Conservation (phyloP, 2,888 invertebrate species). For the Nipponacmea schrenckii region DNA sequence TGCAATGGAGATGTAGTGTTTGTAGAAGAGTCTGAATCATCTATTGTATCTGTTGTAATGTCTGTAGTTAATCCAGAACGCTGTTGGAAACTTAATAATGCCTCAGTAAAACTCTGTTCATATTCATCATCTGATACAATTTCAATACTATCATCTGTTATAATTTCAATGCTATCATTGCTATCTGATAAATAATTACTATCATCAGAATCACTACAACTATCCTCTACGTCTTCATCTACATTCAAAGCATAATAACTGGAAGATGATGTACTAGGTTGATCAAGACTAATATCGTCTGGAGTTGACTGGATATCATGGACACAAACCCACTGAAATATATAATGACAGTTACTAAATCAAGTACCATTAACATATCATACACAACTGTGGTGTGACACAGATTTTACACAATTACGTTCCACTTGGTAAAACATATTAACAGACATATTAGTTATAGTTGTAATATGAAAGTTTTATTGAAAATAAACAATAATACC, state of each 20-base stretch:
- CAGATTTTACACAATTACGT: too few species aligned
- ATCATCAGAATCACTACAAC: conserved; percentile 16
- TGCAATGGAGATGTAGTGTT: neutral
- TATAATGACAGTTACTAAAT: conserved; percentile 14
- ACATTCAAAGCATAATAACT: conserved; percentile 13
- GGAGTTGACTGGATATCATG: conserved; percentile 83
- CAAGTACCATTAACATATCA: too few species aligned
- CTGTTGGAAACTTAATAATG: neutral
- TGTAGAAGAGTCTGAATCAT: conserved; percentile 3
- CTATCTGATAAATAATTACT: conserved; percentile 24
- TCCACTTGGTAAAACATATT: too few species aligned
- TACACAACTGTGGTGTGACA: too few species aligned
- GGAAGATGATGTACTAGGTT: too few species aligned
- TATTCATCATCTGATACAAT: neutral
- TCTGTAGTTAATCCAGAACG: neutral
- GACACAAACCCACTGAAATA: conserved; percentile 87
- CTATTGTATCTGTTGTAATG: neutral
- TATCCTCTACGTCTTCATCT: conserved; percentile 20
- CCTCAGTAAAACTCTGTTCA: neutral
- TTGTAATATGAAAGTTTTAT: too few species aligned
- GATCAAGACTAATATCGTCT: conserved; percentile 9
- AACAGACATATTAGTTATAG: too few species aligned
- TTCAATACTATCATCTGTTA: too few species aligned
- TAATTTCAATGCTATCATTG: conserved; percentile 7
- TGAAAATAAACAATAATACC: conserved; percentile 69